Evolutionary conservation across 2,797 vertebrate genomes (phyloP).

Genomic region (Lacerta bilineata): DNA sequence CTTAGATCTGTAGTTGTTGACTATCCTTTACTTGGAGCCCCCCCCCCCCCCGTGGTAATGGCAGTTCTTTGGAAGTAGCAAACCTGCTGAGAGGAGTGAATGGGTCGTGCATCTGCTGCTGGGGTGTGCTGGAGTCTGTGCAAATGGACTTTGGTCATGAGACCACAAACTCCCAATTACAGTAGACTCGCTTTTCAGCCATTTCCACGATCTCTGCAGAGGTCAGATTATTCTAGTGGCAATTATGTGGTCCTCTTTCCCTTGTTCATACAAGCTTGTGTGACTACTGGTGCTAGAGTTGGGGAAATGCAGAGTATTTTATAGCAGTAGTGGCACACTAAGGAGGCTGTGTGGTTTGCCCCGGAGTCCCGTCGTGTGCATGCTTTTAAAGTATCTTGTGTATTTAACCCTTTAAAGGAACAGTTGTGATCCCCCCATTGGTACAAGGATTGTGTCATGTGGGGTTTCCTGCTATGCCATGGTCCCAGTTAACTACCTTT

Average conservation of each 20-base stretch:
- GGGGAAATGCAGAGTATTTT: not conserved
- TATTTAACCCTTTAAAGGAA: too few species aligned
- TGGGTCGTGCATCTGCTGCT: not conserved
- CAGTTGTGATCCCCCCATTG: too few species aligned
- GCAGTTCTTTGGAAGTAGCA: not conserved
- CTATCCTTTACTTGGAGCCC: not conserved
- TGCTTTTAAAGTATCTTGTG: too few species aligned
- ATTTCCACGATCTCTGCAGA: not conserved
- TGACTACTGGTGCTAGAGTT: not conserved
- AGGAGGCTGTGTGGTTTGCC: too few species aligned
- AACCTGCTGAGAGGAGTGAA: not conserved
- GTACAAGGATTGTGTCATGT: not conserved
- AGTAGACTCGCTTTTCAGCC: not conserved
- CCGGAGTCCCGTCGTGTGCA: too few species aligned
- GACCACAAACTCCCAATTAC: not conserved
- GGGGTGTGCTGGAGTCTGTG: not conserved
- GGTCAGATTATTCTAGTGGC: not conserved
- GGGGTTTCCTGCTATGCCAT: not conserved
- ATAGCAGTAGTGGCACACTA: too few species aligned
- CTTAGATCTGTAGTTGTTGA: not conserved
- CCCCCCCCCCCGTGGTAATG: not conserved
- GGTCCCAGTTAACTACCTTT: too few species aligned
- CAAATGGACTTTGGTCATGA: not conserved
- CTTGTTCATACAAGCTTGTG: not conserved
- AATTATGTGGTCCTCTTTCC: not conserved